Evolutionary conservation across 2,888 invertebrate genomes (phyloP), one percentile per base, ranked within the genome.

Genomic region (Oscheius onirici): DNA sequence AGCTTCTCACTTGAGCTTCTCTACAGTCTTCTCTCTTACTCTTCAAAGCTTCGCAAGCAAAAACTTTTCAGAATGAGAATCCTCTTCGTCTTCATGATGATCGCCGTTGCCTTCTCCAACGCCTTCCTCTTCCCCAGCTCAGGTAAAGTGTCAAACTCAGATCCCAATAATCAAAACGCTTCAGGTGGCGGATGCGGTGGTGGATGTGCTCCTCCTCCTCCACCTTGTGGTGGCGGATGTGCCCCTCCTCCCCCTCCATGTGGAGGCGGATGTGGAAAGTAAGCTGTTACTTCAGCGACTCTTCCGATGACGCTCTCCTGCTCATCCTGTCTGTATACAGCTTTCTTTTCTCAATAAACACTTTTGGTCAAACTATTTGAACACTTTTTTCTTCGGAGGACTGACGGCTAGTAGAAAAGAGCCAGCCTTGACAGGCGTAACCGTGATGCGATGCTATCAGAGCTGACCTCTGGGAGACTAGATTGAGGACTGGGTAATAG

Each of bases 121-220:
- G 51, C 51, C 51, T 51, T 51, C 51, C 51, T 51, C 17, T 51
- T 51, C 51, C 51, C 51, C 20, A 17, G n/a, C n/a, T 46, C 46
- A 17, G 43, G 43, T 8, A 11, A 43, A 13, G 43, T 43, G 8
- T 43, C 13, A 8, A 43, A 11, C 43, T 43, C 13, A 11, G 8
- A 11, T 43, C 13, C 43, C 13, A 8, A 13, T 43, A 43, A 11
- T 43, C 43, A 8, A 13, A n/a, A n/a, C n/a, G n/a, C n/a, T n/a
- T n/a, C n/a, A n/a, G 20, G 46, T 13, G 46, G 46, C n/a, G 46
- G 51, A 51, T 20, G 51, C n/a, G 51, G 46, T 8, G 15, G 46
- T 13, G 46, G 51, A 11, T 51, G 51, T 51, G 51, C 51, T 20
- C 51, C 51, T 17, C 51, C 51, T 20, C 51, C 51, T 17, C 51